Evolutionary conservation across 2,113 vertebrate species (phyloP).

Genomic region (Actenoides hombroni): DNA sequence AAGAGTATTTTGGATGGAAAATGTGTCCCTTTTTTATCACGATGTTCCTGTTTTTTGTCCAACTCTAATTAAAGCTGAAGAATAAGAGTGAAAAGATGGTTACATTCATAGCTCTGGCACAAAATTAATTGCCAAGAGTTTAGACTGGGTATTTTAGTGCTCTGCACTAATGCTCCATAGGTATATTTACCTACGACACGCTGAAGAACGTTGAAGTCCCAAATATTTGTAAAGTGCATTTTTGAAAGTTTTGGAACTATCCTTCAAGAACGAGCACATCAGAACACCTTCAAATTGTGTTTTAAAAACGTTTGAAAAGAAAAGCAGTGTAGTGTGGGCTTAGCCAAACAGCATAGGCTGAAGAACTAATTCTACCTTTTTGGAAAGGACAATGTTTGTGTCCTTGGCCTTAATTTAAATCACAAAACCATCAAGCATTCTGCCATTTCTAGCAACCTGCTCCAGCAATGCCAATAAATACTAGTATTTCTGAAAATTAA

Average conservation of each 20-base stretch:
- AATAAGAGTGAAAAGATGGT: conserved; percentile 41
- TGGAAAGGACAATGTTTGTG: not conserved
- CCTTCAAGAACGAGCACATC: not conserved
- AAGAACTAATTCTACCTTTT: not conserved
- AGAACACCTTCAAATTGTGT: not conserved
- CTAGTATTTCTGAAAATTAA: not conserved
- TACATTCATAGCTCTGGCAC: conserved; percentile 18
- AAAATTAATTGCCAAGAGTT: conserved; percentile 38
- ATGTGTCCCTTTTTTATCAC: conserved; percentile 33
- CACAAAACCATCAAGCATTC: not conserved
- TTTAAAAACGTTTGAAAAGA: not conserved
- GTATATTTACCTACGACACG: not conserved
- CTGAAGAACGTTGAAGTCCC: not conserved
- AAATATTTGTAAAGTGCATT: not conserved
- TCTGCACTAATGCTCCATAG: not conserved
- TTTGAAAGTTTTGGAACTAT: not conserved
- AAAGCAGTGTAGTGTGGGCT: not conserved
- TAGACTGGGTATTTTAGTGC: not conserved
- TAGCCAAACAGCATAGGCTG: not conserved
- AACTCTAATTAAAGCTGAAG: conserved; percentile 59
- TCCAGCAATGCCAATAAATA: not conserved
- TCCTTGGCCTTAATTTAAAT: not conserved
- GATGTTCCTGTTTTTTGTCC: conserved; percentile 47
- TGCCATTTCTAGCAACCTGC: not conserved
- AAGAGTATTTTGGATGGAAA: conserved; percentile 6